phyloP scores from a whole-genome alignment of 1,140 invertebrate genomes.

The Philopotamus ludificatus region DNA sequence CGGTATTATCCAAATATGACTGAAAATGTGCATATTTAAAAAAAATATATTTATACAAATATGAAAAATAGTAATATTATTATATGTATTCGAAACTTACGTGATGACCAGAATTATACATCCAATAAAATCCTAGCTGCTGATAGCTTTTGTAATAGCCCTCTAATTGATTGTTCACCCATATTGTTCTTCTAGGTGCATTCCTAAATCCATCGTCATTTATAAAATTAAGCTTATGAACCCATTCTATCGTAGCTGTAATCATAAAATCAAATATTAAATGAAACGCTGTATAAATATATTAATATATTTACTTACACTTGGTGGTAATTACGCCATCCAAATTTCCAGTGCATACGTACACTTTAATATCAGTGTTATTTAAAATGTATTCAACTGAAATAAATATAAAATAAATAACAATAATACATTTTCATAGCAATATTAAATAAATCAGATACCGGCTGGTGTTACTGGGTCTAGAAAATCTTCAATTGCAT shows the following conservation, averaged over 20 bases:
- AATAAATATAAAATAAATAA: conserved; percentile 24
- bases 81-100: conserved; percentile 53
- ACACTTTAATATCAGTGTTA: conserved; percentile 43
- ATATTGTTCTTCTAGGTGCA: conserved; percentile 56
- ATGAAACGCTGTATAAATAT: background rate
- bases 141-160: conserved; percentile 66
- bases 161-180: conserved; percentile 59
- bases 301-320: conserved; percentile 31
- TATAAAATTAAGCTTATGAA: conserved; percentile 66
- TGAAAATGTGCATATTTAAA: too few relatives aligned
- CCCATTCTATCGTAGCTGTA: conserved; percentile 58
- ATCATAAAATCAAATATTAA: background rate
- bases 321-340: conserved; percentile 44
- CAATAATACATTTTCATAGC: too few relatives aligned
- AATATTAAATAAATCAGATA: conserved; percentile 45
- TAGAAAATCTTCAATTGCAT: conserved; percentile 82
- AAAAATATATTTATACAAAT: too few relatives aligned
- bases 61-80: too few relatives aligned
- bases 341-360: conserved; percentile 45
- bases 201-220: conserved; percentile 57
- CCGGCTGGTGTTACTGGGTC: conserved; percentile 72
- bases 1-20: too few relatives aligned
- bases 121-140: conserved; percentile 74
- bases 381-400: conserved; percentile 45
- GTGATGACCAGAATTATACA: conserved; percentile 70